Percentiles rank a stretch among this genome's conserved stretches.
phyloP scores from a whole-genome alignment of 1,140 invertebrate genomes.

The Pararge aegeria region DNA sequence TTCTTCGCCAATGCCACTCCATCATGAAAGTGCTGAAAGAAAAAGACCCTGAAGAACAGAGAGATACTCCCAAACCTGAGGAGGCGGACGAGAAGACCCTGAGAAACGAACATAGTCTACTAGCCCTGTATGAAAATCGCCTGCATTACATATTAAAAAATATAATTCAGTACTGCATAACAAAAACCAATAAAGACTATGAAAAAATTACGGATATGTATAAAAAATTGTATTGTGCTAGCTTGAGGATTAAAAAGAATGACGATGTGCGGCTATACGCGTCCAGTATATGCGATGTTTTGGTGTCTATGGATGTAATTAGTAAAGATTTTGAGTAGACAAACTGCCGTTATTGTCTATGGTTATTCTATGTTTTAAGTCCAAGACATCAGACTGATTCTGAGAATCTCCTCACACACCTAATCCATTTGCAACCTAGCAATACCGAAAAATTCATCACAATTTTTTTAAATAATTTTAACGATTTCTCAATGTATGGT shows the following conservation, averaged over 20 bases:
- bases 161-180: conserved; percentile 84
- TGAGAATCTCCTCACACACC: no score
- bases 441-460: no score
- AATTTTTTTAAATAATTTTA: no score
- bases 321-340: conserved; percentile 47
- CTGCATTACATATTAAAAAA: conserved; percentile 84
- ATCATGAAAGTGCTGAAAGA: conserved; percentile 80
- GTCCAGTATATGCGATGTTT: conserved; percentile 57
- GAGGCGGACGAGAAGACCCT: conserved; percentile 54
- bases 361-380: no score
- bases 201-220: conserved; percentile 80
- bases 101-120: conserved; percentile 73
- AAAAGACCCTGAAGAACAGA: conserved; percentile 65
- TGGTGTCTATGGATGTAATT: conserved; percentile 55
- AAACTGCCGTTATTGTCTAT: not conserved
- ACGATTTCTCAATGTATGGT: no score
- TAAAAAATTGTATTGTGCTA: conserved; percentile 78
- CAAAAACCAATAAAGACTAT: conserved; percentile 82
- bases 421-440: no score
- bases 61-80: conserved; percentile 52
- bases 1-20: conserved; percentile 81
- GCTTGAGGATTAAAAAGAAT: conserved; percentile 56
- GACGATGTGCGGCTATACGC: conserved; percentile 51
- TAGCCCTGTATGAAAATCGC: conserved; percentile 83
- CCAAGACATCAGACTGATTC: no score